These are phyloP conservation scores for Falco cherrug DNA, from an alignment of 2,797 vertebrate genomes.

Conservation along the genomic window DNA sequence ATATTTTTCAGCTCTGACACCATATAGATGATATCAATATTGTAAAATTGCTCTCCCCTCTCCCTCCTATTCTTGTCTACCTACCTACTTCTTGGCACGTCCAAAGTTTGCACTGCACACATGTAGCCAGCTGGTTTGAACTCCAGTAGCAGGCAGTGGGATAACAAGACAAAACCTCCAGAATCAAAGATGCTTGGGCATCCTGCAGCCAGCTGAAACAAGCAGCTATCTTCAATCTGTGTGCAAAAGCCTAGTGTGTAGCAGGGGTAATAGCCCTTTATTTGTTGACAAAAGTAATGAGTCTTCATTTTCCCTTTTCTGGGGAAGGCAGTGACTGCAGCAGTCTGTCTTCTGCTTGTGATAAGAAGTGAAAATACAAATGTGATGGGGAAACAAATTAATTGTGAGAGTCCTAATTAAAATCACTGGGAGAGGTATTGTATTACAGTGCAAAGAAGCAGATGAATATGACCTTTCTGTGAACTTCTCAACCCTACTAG, in stretches of 20 bases:
- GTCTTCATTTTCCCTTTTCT: not conserved
- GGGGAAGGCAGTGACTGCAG: not conserved
- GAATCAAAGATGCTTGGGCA: not conserved
- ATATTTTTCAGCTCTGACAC: not conserved
- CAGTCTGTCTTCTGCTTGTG: not conserved
- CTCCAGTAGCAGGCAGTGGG: not conserved
- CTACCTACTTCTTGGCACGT: rapidly evolving
- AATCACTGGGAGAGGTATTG: slow-evolving; percentile 51
- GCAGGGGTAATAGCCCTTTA: not conserved
- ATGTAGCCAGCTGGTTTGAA: not conserved
- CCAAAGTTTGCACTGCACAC: not conserved
- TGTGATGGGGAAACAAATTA: slow-evolving; percentile 36
- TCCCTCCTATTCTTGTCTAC: not conserved
- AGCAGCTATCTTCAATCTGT: not conserved
- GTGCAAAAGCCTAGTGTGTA: not conserved
- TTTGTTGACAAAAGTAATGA: not conserved
- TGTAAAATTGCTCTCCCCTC: not conserved
- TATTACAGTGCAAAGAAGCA: slow-evolving; percentile 56
- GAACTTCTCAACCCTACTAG: slow-evolving; percentile 68
- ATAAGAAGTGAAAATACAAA: slow-evolving; percentile 16
- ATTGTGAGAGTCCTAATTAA: slow-evolving; percentile 61
- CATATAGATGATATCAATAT: not conserved
- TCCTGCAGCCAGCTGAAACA: not conserved
- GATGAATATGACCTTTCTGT: slow-evolving; percentile 61
- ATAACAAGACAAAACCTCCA: not conserved